phyloP scores from a whole-genome alignment of 2,113 vertebrate genomes.

The Alligator mississippiensis region DNA sequence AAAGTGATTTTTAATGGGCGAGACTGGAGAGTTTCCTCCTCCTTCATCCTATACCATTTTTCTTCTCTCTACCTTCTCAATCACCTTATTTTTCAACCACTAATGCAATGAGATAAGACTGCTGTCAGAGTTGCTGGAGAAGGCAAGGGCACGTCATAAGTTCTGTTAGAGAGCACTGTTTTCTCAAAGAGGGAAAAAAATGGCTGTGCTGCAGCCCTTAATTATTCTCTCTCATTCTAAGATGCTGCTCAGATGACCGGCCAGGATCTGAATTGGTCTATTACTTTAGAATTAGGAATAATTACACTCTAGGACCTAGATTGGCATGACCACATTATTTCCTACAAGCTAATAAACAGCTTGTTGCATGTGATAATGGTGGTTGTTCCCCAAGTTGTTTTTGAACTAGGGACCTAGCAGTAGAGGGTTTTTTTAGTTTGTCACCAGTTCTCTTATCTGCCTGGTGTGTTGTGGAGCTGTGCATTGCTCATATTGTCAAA shows the following conservation, averaged over 20 bases:
- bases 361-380: neutral
- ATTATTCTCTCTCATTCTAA: neutral
- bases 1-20: neutral
- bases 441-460: neutral
- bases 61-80: neutral
- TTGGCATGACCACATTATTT: neutral
- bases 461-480: neutral
- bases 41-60: neutral
- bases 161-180: neutral
- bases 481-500: neutral
- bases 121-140: neutral
- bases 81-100: neutral
- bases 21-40: neutral
- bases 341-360: neutral
- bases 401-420: neutral
- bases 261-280: neutral
- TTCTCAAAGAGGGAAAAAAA: neutral
- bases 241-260: neutral
- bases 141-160: neutral
- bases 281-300: neutral
- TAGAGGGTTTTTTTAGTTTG: neutral
- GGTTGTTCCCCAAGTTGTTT: neutral
- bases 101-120: neutral
- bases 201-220: accelerated
- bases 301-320: neutral